A percentile compares a stretch with the other conserved stretches of the same genome.
phyloP scores from a whole-genome alignment of 2,888 invertebrate genomes.

The Torymus tubicola region DNA sequence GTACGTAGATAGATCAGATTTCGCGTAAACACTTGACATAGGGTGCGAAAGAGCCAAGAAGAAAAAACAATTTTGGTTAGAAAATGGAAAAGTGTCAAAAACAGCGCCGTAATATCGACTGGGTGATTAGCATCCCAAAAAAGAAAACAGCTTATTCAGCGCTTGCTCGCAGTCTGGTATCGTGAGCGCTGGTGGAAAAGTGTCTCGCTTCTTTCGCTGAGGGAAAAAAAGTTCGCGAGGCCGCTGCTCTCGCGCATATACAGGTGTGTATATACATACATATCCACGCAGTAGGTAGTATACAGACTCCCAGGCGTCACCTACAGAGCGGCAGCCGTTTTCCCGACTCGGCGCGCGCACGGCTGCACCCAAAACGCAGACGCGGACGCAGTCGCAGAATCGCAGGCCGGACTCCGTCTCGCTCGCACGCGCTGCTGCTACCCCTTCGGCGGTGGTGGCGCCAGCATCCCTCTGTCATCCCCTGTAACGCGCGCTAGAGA shows the following conservation, averaged over 20 bases:
- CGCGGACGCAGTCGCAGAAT: constrained; percentile 61
- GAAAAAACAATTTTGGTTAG: neutral
- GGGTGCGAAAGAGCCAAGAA: no score
- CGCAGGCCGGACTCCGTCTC: constrained; percentile 4
- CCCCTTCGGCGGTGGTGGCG: constrained; percentile 1
- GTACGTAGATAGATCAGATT: no score
- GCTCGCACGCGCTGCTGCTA: constrained; percentile 13
- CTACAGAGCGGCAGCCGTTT: neutral
- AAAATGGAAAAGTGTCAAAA: neutral
- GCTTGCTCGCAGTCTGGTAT: constrained; percentile 9
- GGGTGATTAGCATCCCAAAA: constrained; percentile 10
- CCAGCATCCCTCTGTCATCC: constrained; percentile 29
- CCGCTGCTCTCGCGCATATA: no score
- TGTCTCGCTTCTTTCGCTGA: neutral
- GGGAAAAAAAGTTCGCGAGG: neutral
- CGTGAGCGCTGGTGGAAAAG: neutral
- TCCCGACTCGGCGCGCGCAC: constrained; percentile 9
- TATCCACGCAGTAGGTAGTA: neutral
- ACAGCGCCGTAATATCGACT: constrained; percentile 5
- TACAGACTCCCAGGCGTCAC: no score
- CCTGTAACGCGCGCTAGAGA: neutral
- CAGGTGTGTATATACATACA: neutral
- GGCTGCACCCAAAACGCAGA: constrained; percentile 54
- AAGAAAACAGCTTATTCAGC: constrained; percentile 26
- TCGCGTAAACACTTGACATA: no score